phyloP scores from a whole-genome alignment of 2,113 vertebrate species.

The Dicentrarchus labrax region DNA sequence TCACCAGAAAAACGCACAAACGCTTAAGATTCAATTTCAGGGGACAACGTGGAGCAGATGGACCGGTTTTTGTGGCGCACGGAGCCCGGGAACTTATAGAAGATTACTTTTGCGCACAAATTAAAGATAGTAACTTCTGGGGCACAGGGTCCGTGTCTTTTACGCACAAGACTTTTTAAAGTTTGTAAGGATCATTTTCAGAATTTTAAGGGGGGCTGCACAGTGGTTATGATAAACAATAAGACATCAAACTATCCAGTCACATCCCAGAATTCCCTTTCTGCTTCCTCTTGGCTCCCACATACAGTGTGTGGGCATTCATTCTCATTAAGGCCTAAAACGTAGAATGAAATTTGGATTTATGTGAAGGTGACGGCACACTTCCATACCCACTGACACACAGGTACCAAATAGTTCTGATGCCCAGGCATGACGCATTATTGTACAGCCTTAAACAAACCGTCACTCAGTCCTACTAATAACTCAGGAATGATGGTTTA shows the following conservation, averaged over 20 bases:
- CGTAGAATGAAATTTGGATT: neutral
- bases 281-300: neutral
- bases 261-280: no score
- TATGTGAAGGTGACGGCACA: neutral
- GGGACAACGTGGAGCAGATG: neutral
- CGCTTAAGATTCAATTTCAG: neutral
- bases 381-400: constrained; percentile 4
- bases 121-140: no score
- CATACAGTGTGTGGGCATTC: neutral
- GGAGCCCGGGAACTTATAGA: no score
- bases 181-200: no score
- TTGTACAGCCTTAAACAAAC: constrained; percentile 52
- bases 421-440: constrained; percentile 53
- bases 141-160: no score
- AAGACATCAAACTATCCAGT: neutral
- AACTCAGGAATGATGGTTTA: constrained; percentile 46
- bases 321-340: neutral
- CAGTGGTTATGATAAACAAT: neutral
- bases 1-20: neutral
- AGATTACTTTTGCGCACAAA: no score
- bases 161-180: no score
- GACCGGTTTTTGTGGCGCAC: no score
- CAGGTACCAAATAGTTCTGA: constrained; percentile 59
- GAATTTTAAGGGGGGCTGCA: no score
- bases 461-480: constrained; percentile 18